Base-by-base conservation (phyloP, 2,888 invertebrate genomes). In the Noctua comes region DNA sequence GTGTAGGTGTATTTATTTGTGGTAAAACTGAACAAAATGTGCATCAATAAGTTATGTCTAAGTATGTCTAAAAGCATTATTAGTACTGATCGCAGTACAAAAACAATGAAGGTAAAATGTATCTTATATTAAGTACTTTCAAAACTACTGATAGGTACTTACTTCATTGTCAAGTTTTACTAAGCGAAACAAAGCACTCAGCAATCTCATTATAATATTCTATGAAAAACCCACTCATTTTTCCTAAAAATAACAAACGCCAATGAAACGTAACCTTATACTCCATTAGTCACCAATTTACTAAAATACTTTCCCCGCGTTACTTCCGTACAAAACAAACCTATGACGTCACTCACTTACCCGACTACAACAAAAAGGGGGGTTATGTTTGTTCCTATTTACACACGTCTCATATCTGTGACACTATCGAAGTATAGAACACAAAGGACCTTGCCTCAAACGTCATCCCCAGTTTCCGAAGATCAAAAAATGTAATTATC, bases 401-500 rank as follows among this genome's bases (percentile, higher is more conserved):
- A 91, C 90, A 84, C 88, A 89, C 88, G 87, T 81, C 83, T 88
- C 88, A 90, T 95, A 95, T 96, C 94, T 94, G 88, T 93, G 95
- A 95, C 96, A 95, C 95, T 96, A 96, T 95, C 95, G 91, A 92
- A 93, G 94, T 94, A 94, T 88, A 91, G 91, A 84, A 88, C 86
- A 95, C 94, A 95, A 94, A 93, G 66, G 91, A 86, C 89, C 82
- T 88, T 85, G 84, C 86, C 81, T 90, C 88, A 91, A 92, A 94
- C 93, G 95, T 93, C 95, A 94, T 92, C 95, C 95, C 95, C 94
- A 91, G 92, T 91, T 92, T 92, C 91, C 92, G 93, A 94, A 96
- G 96, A 96, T 96, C 96, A 96, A 96, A 96, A 96, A 96, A 96
- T 96, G 96, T 96, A 97, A 96, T 97, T 97, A 97, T 97, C 97